Evolutionary conservation across 2,888 invertebrate species (phyloP).

Genomic region (Flexamia atlantica): DNA sequence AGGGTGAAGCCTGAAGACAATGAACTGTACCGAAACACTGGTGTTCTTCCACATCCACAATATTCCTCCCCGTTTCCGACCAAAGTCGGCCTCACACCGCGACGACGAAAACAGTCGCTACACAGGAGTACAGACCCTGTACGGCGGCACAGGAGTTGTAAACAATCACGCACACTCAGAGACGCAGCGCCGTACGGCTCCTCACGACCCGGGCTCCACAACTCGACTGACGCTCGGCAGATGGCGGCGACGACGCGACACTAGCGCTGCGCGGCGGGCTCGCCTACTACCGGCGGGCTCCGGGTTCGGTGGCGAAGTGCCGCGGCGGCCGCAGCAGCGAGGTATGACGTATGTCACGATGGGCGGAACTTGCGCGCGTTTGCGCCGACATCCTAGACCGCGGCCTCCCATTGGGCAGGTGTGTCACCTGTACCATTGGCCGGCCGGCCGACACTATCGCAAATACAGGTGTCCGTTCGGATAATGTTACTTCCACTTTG

Average conservation of each 20-base stretch:
- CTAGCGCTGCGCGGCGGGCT: constrained; percentile 36
- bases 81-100: neutral
- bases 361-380: constrained; percentile 45
- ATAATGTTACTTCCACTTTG: constrained; percentile 55
- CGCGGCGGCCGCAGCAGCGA: neutral
- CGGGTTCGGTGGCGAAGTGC: neutral
- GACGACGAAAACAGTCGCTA: neutral
- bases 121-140: neutral
- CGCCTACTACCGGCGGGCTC: neutral
- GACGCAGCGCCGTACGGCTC: neutral
- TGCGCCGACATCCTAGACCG: constrained; percentile 44
- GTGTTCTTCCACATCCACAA: neutral
- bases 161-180: constrained; percentile 9
- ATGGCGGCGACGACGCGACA: constrained; percentile 26
- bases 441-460: constrained; percentile 50
- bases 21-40: neutral
- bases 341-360: neutral
- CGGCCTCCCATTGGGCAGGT: constrained; percentile 40
- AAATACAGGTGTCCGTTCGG: constrained; percentile 54
- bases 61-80: neutral
- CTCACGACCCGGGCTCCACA: constrained; percentile 28
- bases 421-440: constrained; percentile 46
- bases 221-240: constrained; percentile 36
- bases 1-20: too few relatives aligned
- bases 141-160: constrained; percentile 21